Evolutionary conservation across 2,888 invertebrate species (phyloP).

Genomic region (Thecophora atra): DNA sequence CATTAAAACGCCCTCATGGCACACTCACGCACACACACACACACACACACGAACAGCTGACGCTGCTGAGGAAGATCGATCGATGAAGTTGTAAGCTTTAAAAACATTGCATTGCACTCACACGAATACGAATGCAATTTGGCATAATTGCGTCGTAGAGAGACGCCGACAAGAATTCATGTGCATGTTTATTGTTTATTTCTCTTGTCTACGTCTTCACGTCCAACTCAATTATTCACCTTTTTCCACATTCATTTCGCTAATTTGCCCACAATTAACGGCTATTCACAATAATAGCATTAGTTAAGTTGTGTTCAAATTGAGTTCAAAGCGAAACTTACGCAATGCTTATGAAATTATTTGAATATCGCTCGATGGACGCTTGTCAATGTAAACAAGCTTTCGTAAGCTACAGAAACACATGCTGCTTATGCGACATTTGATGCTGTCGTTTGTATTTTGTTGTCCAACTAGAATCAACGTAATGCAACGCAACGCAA

Average conservation of each 20-base stretch:
- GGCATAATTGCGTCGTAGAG: no score
- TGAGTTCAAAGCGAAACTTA: neutral
- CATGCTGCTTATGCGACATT: neutral
- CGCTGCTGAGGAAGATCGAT: neutral
- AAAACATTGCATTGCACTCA: neutral
- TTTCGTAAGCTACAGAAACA: neutral
- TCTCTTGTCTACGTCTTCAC: neutral
- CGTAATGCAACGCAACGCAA: constrained; percentile 2
- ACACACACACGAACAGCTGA: neutral
- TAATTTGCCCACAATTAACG: constrained; percentile 20
- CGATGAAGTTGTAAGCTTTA: neutral
- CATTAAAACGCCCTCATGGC: constrained; percentile 33
- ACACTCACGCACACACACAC: constrained; percentile 2
- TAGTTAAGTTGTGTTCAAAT: constrained; percentile 10
- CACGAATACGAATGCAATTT: constrained; percentile 8
- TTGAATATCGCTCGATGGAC: neutral
- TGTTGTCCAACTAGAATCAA: neutral
- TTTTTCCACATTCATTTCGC: neutral
- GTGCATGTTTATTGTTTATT: neutral
- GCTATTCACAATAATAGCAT: constrained; percentile 14
- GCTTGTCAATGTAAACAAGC: neutral
- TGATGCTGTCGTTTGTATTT: constrained; percentile 1
- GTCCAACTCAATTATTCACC: no score
- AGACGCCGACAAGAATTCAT: neutral
- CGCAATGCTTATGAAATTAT: neutral